Conservation (phyloP, 2,888 invertebrate species). For the Thera obeliscata region DNA sequence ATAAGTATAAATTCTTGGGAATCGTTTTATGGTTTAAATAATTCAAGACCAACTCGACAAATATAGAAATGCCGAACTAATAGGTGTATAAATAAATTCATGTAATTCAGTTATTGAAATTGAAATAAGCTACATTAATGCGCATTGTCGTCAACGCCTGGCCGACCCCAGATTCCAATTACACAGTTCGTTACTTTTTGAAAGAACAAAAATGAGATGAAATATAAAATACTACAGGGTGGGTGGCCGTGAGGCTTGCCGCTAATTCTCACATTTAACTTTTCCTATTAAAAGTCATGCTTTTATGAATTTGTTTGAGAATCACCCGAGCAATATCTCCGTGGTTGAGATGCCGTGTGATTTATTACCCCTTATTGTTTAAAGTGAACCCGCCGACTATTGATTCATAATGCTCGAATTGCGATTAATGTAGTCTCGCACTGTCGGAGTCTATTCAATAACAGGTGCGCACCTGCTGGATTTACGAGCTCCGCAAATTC, state of each 20-base stretch:
- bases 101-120: slow-evolving; percentile 13
- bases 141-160: slow-evolving; percentile 59
- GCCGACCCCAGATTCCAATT: slow-evolving; percentile 70
- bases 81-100: slow-evolving; percentile 1
- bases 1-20: not conserved
- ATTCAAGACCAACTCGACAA: not conserved
- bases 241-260: slow-evolving; percentile 40
- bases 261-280: slow-evolving; percentile 28
- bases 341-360: slow-evolving; percentile 10
- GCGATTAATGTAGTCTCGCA: slow-evolving; percentile 69
- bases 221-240: slow-evolving; percentile 58
- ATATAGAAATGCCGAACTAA: not conserved
- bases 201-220: slow-evolving; percentile 72
- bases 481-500: slow-evolving; percentile 75
- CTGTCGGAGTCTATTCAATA: slow-evolving; percentile 70
- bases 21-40: slow-evolving; percentile 50
- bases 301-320: slow-evolving; percentile 11
- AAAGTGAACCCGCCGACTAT: slow-evolving; percentile 47
- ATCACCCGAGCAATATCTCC: slow-evolving; percentile 9
- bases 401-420: slow-evolving; percentile 61
- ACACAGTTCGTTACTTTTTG: slow-evolving; percentile 76
- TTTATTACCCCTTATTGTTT: slow-evolving; percentile 31
- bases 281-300: slow-evolving; percentile 14
- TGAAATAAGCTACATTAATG: slow-evolving; percentile 47
- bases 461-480: slow-evolving; percentile 73